Conservation (phyloP, 2,113 vertebrate species). For the Camarhynchus parvulus region DNA sequence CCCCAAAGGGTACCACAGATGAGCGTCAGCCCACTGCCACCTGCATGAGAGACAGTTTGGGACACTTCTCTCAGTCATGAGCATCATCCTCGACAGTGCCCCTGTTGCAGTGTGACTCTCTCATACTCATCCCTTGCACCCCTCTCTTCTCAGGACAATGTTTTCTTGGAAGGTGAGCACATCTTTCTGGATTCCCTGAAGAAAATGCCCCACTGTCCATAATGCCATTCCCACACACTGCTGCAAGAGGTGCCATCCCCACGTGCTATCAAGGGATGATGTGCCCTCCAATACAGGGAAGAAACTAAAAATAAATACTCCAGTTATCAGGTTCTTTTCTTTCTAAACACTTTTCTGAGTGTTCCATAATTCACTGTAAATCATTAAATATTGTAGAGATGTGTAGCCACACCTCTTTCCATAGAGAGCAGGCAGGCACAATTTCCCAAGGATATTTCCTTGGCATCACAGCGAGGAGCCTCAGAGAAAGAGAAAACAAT, state of each 20-base stretch:
- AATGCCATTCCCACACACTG: not conserved
- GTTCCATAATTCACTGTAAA: not conserved
- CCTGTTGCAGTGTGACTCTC: not conserved
- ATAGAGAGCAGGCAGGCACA: too few species aligned
- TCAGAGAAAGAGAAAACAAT: too few species aligned
- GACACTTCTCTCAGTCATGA: not conserved
- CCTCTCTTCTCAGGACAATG: not conserved
- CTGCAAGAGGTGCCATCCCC: not conserved
- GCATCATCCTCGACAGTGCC: not conserved
- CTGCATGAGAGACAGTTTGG: not conserved
- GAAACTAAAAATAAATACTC: not conserved
- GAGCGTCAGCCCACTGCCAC: not conserved
- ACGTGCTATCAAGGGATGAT: accelerated
- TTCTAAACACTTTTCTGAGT: not conserved
- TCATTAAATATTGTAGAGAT: not conserved
- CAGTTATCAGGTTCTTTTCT: not conserved
- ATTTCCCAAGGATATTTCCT: too few species aligned
- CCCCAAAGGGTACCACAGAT: accelerated
- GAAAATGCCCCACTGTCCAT: not conserved
- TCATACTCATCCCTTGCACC: not conserved
- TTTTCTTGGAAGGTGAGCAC: accelerated
- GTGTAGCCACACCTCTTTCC: too few species aligned
- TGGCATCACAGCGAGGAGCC: too few species aligned
- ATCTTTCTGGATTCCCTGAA: not conserved
- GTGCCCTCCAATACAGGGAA: not conserved